Percentiles rank a stretch among this genome's conserved stretches.
Conservation (phyloP, 2,888 invertebrate genomes). For the Hypomecis punctinalis region DNA sequence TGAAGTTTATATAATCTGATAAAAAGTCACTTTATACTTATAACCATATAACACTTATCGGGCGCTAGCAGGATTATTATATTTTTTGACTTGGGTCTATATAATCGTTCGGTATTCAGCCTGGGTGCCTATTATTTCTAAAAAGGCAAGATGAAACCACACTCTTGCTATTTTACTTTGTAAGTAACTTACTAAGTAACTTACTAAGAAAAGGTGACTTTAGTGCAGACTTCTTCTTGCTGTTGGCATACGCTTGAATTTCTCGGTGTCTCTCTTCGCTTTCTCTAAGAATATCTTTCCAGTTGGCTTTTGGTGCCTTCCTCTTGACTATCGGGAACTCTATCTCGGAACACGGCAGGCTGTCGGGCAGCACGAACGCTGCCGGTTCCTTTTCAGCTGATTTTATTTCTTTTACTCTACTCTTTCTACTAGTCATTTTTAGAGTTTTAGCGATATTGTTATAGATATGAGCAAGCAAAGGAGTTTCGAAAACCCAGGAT, state of each 20-base stretch:
- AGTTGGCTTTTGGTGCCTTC: slow-evolving; percentile 57
- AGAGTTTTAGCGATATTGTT: background rate
- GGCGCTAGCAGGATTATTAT: too few species aligned
- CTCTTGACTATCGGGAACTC: slow-evolving; percentile 66
- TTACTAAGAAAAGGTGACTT: slow-evolving; percentile 71
- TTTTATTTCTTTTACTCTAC: slow-evolving; percentile 61
- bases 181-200: slow-evolving; percentile 52
- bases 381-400: slow-evolving; percentile 51
- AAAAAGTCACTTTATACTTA: too few species aligned
- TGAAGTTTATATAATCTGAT: too few species aligned
- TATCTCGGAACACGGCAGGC: slow-evolving; percentile 73
- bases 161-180: background rate
- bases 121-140: too few species aligned
- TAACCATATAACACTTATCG: too few species aligned
- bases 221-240: slow-evolving; percentile 51
- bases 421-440: slow-evolving; percentile 68
- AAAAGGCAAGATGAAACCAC: too few species aligned
- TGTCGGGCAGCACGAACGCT: slow-evolving; percentile 69
- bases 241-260: slow-evolving; percentile 59
- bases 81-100: too few species aligned
- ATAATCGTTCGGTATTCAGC: too few species aligned
- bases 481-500: too few species aligned
- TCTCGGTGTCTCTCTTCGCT: slow-evolving; percentile 56
- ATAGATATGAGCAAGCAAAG: too few species aligned
- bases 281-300: slow-evolving; percentile 68